Evolutionary conservation across 2,797 vertebrate genomes (phyloP), one percentile per base, ranked within the genome.

Genomic region (Halcyon smyrnensis): DNA sequence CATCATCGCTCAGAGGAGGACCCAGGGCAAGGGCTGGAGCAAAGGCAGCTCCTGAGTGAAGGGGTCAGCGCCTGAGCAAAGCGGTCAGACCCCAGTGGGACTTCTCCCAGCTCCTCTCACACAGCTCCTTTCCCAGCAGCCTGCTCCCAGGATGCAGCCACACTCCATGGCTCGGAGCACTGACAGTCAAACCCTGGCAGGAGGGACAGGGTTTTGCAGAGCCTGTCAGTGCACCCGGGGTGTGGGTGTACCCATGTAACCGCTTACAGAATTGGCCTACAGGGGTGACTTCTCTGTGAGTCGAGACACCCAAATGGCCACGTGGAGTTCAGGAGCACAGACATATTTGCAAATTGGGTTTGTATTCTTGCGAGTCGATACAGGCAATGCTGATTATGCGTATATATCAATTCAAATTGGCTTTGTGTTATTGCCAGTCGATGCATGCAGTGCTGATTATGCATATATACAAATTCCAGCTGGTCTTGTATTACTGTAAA

Each of bases 11-110:
- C 2, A 0, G 39, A n/a, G 48, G 62, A 37, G 34, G 65, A 32
- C 23, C 9, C 0, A 0, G 39, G 43, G 37, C 1, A 17, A 48
- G 24, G 48, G 3, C 45, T 53, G 41, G 37, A 78, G 69, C 64
- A 39, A 7, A 23, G 67, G 28, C 69, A 70, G 64, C 51, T 77
- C 37, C 37, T 0, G 4, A 56, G 45, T 2, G 6, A 87, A 60
- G 63, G 51, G 36, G 7, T 60, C 69, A 70, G 64, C 46, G 74
- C 37, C 37, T 0, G 4, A 56, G 45, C 2, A 6, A 84, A 60
- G 63, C 48, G 36, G 7, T 60, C 63, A 69, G 9, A 11, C 20
- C 15, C 21, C 4, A 1, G 1, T 1, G 43, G 48, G 32, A 43
- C n/a, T 79, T 80, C 76, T 80, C 83, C 85, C 68, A 51, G 65